Evolutionary conservation across 2,888 invertebrate species (phyloP), one percentile per base, ranked within the genome.

Genomic region (Caenorhabditis uteleia): DNA sequence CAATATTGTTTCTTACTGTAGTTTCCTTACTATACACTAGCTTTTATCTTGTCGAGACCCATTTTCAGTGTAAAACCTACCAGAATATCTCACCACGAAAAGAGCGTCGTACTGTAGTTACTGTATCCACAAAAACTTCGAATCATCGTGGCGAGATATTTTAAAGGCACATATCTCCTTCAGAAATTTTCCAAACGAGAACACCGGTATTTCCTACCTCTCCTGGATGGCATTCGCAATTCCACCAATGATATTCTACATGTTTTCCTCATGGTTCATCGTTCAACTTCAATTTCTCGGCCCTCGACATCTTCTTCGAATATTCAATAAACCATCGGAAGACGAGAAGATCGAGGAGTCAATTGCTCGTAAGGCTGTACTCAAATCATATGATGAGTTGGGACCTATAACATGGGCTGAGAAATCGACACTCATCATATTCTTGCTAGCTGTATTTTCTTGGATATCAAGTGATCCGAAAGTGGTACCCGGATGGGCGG

Each of bases 191-290:
- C 74, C 72, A 6, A 61, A 59, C 5, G 71, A 73, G 42, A 57
- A 74, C 29, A 69, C 70, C 3, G 55, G 69, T 20, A 71, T 77
- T 43, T 71, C 71, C 1, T 77, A 73, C 39, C 38, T 74, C 14
- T 71, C 76, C 1, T 77, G 76, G 76, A 77, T 77, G 74, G 60
- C 68, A 8, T 77, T 77, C 26, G 74, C 72, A 7, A 59, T 77
- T 58, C 76, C 76, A 7, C 74, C 76, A 20, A 68, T 74, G 74
- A 16, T 77, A 27, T 61, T 68, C 53, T 77, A 77, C 64, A 73
- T 77, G 74, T 60, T 77, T 43, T 53, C 71, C 16, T 71, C 72
- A 8, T 77, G 76, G 76, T 51, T 77, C 38, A 51, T 77, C 10
- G 74, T 77, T 6, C 76, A 73, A 60, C 39, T 75, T 1, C 75